These are phyloP conservation scores for Aleiodes testaceus DNA, from an alignment of 2,888 invertebrate genomes.

Conservation along the genomic window DNA sequence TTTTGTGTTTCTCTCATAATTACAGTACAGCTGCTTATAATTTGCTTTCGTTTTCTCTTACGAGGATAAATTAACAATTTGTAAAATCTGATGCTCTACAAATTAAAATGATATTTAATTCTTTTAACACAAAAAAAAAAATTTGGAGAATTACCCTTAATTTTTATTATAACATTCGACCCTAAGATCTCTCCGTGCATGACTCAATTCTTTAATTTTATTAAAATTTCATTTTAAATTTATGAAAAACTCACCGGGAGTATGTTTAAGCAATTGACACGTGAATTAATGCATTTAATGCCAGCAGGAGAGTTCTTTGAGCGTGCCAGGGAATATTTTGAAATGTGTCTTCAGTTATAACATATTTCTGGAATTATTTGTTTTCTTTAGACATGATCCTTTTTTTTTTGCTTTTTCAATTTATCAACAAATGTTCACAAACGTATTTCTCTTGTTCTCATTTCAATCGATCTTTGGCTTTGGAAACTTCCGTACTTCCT, in stretches of 20 bases:
- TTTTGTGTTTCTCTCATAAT: slow-evolving; percentile 8
- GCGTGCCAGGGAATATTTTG: slow-evolving; percentile 17
- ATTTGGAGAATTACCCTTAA: slow-evolving; percentile 7
- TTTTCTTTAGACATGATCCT: neutral
- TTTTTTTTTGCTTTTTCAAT: neutral
- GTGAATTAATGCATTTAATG: neutral
- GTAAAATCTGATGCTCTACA: slow-evolving; percentile 23
- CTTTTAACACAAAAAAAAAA: slow-evolving; percentile 16
- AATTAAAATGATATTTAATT: slow-evolving; percentile 15
- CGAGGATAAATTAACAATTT: slow-evolving; percentile 46
- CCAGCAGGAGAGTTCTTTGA: slow-evolving; percentile 33
- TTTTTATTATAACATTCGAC: slow-evolving; percentile 18
- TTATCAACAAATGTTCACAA: neutral
- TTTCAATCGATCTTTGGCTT: slow-evolving; percentile 40
- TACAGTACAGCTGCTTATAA: slow-evolving; percentile 49
- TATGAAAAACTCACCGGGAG: slow-evolving; percentile 5
- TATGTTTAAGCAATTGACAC: slow-evolving; percentile 31
- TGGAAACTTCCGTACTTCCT: slow-evolving; percentile 26
- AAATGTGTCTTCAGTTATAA: slow-evolving; percentile 15
- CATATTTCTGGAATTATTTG: neutral
- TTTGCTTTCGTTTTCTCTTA: slow-evolving; percentile 37
- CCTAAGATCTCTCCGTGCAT: slow-evolving; percentile 30
- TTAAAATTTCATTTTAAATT: neutral
- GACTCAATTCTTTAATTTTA: slow-evolving; percentile 15
- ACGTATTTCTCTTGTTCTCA: slow-evolving; percentile 2